Base-by-base conservation (phyloP, 35 echinoderm and acorn worm species). In the Holothuria glaberrima region DNA sequence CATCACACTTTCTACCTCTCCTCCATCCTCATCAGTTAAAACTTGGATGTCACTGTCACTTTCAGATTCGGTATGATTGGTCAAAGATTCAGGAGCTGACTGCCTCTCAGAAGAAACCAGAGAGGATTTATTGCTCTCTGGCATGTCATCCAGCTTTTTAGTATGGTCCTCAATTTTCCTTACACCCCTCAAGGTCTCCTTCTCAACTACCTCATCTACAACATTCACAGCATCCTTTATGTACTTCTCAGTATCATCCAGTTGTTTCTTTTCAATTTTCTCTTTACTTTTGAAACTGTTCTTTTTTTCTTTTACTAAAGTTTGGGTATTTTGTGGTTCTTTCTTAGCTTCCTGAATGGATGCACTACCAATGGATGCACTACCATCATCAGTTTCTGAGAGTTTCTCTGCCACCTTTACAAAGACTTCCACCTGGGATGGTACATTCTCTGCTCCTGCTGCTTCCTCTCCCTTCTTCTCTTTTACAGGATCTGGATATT, bases 21-120 rank as follows among this genome's bases (percentile, higher is more conserved):
- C 50, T 20, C 70, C 66, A 38, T 32, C 79, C 35, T 83, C 65
- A 25, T 95, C 94, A 44, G 90, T 82, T 41, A 95, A 36, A 12
- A 98, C 88, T 83, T 94, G 93, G 71, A 98, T 98, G 30, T 90
- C 92, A 59, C 95, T 98, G 3, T 82, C 95, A 62, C 95, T 98
- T 35, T 84, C 80, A 17, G 80, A 64, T 26, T 61, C 19, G 0
- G 33, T 30, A 30, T 35, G 54, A 61, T 59, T 84, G 57, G 46
- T 27, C 18, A 63, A 17, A 33, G 80, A 63, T 58, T 84, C 80
- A 21, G 20, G 3, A 5, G 32, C 57, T 24, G 80, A 61, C 4
- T 59, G 30, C 80, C 80, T 62, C 16, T 57, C 54, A 0, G 80
- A 84, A 32, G 80, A 63, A 56, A 36, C 80, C 25, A 61, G 46